Conservation (phyloP, 2,888 invertebrate genomes). For the Xylota sylvarum region DNA sequence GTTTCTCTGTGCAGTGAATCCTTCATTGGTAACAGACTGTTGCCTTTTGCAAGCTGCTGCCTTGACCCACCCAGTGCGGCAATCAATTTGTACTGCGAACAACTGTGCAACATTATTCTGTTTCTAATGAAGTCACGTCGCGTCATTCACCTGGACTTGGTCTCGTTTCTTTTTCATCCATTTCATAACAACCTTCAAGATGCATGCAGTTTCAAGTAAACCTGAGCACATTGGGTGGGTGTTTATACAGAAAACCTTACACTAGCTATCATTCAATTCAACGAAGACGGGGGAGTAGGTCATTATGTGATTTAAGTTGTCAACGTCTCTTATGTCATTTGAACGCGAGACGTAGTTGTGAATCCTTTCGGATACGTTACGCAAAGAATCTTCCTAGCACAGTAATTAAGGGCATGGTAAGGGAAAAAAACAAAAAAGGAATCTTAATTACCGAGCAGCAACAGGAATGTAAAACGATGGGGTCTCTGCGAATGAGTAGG, state of each 20-base stretch:
- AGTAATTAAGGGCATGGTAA: neutral
- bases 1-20: neutral
- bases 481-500: too few species aligned
- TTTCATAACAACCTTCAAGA: neutral
- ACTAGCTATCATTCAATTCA: neutral
- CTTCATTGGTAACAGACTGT: slow-evolving; percentile 4
- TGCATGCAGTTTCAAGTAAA: neutral
- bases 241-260: neutral
- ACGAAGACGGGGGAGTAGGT: neutral
- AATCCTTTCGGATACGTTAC: slow-evolving; percentile 1
- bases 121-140: slow-evolving; percentile 47
- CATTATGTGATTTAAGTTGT: slow-evolving; percentile 22
- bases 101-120: slow-evolving; percentile 25
- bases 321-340: slow-evolving; percentile 4
- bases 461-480: neutral
- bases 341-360: neutral
- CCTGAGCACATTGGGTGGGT: neutral
- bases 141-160: neutral
- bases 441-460: neutral
- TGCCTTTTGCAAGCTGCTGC: neutral
- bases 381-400: neutral
- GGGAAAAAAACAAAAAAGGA: neutral
- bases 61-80: neutral
- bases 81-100: slow-evolving; percentile 18
- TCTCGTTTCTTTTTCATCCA: neutral